phyloP scores from a whole-genome alignment of 2,888 invertebrate species.

The Ochropleura leucogaster region DNA sequence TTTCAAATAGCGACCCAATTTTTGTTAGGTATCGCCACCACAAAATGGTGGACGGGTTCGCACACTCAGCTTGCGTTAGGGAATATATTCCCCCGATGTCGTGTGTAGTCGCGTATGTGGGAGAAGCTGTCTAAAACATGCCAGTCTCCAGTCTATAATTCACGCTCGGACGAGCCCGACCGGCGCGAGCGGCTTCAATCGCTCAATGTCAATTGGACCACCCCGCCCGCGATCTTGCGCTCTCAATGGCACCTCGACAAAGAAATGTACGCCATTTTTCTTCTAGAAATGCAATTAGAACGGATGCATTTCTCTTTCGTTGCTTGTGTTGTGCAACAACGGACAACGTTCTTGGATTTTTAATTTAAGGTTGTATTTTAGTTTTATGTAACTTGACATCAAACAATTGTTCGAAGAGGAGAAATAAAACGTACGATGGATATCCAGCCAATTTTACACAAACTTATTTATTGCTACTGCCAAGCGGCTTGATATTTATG shows the following conservation, averaged over 20 bases:
- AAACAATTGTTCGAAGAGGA: slow-evolving; percentile 50
- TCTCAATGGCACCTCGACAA: slow-evolving; percentile 79
- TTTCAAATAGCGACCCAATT: slow-evolving; percentile 28
- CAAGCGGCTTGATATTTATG: slow-evolving; percentile 50
- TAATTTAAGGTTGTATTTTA: slow-evolving; percentile 69
- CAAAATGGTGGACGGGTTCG: slow-evolving; percentile 37
- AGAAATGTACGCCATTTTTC: slow-evolving; percentile 86
- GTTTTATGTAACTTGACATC: slow-evolving; percentile 63
- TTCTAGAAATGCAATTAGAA: slow-evolving; percentile 85
- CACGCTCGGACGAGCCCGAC: slow-evolving; percentile 76
- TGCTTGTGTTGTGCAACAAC: slow-evolving; percentile 78
- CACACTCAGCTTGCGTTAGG: slow-evolving; percentile 46
- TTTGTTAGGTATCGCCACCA: slow-evolving; percentile 36
- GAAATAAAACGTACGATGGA: slow-evolving; percentile 45
- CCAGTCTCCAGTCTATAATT: slow-evolving; percentile 78
- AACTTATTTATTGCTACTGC: slow-evolving; percentile 54
- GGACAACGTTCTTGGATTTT: slow-evolving; percentile 74
- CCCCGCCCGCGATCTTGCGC: slow-evolving; percentile 76
- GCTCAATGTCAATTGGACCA: slow-evolving; percentile 83
- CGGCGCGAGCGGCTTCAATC: slow-evolving; percentile 77
- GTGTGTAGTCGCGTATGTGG: slow-evolving; percentile 67
- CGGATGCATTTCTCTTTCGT: slow-evolving; percentile 80
- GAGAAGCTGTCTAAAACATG: slow-evolving; percentile 76
- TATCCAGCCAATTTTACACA: slow-evolving; percentile 46
- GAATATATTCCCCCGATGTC: slow-evolving; percentile 66